These are phyloP conservation scores for Chrysocyon brachyurus DNA, from an alignment of 2,797 vertebrate genomes.

Conservation along the genomic window DNA sequence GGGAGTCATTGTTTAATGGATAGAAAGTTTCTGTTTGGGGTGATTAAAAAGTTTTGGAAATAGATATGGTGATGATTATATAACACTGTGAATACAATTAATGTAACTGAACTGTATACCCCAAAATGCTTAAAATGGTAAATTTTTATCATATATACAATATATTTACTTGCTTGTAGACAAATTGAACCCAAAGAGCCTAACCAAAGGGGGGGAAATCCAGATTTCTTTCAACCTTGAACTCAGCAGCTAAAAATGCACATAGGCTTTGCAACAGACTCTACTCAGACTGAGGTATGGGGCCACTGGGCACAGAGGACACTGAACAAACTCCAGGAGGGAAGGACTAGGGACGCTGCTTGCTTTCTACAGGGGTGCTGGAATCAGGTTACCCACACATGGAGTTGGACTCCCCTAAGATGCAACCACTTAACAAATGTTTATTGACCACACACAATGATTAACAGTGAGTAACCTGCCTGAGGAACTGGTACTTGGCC, in stretches of 20 bases:
- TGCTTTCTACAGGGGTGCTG: background rate
- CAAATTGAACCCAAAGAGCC: slow-evolving; percentile 35
- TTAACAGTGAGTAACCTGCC: background rate
- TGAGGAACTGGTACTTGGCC: background rate
- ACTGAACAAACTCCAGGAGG: background rate
- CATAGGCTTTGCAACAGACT: background rate
- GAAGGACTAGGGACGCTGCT: background rate
- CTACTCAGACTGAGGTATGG: background rate
- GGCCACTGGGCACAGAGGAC: background rate
- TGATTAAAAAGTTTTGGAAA: background rate
- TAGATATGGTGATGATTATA: background rate
- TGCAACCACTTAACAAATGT: background rate
- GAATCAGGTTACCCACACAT: background rate
- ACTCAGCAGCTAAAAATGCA: background rate
- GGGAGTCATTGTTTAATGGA: background rate
- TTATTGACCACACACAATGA: background rate
- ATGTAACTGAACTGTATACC: background rate
- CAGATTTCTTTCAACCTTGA: background rate
- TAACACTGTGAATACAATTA: background rate
- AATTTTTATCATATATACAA: background rate
- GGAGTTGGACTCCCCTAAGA: background rate
- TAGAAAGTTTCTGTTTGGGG: background rate
- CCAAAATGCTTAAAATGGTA: slow-evolving; percentile 24
- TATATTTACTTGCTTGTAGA: slow-evolving; percentile 14
- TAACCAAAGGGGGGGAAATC: slow-evolving; percentile 48